Conservation (phyloP, 1,140 invertebrate species). For the Nasonia longicornis region DNA sequence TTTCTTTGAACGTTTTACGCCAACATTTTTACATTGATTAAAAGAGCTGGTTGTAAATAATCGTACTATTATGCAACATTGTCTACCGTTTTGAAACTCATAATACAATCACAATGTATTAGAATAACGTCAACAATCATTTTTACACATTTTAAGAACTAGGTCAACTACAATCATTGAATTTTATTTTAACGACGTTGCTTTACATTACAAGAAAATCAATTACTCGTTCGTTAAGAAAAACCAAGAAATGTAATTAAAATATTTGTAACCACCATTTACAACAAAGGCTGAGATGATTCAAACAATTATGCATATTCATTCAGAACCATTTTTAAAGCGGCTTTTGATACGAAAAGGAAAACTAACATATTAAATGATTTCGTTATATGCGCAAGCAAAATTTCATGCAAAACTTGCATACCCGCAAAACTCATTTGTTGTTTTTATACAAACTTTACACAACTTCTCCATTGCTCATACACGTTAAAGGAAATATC, state of each 20-base stretch:
- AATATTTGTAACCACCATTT: background rate
- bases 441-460: slow-evolving; percentile 26
- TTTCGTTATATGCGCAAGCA: slow-evolving; percentile 18
- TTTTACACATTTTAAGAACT: background rate
- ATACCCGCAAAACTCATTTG: slow-evolving; percentile 8
- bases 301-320: background rate
- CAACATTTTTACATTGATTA: background rate
- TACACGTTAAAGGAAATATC: slow-evolving; percentile 16
- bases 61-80: background rate
- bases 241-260: background rate
- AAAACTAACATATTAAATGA: slow-evolving; percentile 33
- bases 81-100: background rate
- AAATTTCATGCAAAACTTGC: background rate
- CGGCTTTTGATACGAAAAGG: slow-evolving; percentile 9
- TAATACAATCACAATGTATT: background rate
- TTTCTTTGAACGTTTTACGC: background rate
- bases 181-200: background rate
- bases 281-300: background rate
- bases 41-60: background rate
- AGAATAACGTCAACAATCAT: background rate
- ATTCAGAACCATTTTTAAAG: slow-evolving; percentile 1
- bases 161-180: background rate
- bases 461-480: slow-evolving; percentile 33
- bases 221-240: slow-evolving; percentile 7
- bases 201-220: background rate